Evolutionary conservation across 2,888 invertebrate species (phyloP), one percentile per base, ranked within the genome.

Genomic region (Tinea semifulvella): DNA sequence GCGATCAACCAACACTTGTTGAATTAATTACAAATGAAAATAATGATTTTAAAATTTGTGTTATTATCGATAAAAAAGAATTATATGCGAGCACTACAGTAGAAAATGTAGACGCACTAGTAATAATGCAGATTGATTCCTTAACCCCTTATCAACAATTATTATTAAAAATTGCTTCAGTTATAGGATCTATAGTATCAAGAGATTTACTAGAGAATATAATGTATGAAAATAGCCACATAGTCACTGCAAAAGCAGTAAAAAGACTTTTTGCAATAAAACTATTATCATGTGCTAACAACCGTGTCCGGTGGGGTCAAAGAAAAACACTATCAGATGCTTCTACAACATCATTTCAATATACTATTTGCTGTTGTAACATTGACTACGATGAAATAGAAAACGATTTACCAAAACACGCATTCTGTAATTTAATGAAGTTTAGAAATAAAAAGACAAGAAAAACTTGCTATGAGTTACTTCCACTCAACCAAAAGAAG

Each of bases 81-180:
- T 56, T 80, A 35, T 65, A 68, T 35, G 62, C 63, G 5, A 68
- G 76, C 46, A 61, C 74, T 42, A 69, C 73, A 50, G 62, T 61
- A 11, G 69, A 77, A 58, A 82, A 77, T 53, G 49, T 76, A 43
- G 74, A 81, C 49, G 75, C 81, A 11, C 59, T 82, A 47, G 69
- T 82, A 48, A 74, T 83, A 71, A 80, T 83, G 49, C 74, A 83
- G 58, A 82, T 83, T 48, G 83, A 83, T 60, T 76, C 82, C n/a
- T 67, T 85, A 38, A 82, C 82, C 3, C 77, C 83, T 1, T 85
- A 84, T 55, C 85, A 87, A 56, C 86, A 87, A 53, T 59, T 84
- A 44, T 63, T 87, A 38, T 60, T 87, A 10, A 86, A 85, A 62
- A 84, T 84, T 46, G 84, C 84, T 5, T 79, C 86, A 0, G 82